phyloP scores from a whole-genome alignment of 2,113 vertebrate species.

The Solea solea region DNA sequence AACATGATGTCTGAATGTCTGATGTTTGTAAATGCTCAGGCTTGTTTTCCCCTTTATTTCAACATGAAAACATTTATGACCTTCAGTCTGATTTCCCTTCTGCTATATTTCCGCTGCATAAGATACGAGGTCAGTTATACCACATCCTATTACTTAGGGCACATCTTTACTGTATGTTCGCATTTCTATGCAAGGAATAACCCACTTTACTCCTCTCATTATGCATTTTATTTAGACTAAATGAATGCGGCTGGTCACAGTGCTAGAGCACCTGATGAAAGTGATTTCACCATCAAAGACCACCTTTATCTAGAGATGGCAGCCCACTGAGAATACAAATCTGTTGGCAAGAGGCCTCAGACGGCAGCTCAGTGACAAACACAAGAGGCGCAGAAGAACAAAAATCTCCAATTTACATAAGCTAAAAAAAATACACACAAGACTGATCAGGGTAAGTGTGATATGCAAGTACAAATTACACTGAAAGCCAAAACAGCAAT shows the following conservation, averaged over 20 bases:
- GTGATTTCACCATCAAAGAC: slow-evolving; percentile 33
- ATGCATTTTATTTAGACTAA: slow-evolving; percentile 50
- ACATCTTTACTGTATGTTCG: slow-evolving; percentile 19
- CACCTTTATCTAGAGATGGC: slow-evolving; percentile 41
- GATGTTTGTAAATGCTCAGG: slow-evolving; percentile 42
- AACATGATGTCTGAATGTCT: slow-evolving; percentile 29
- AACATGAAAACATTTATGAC: slow-evolving; percentile 49
- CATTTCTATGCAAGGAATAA: slow-evolving; percentile 31
- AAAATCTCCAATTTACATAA: slow-evolving; percentile 30
- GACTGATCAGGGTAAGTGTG: slow-evolving; percentile 18
- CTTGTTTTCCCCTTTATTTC: slow-evolving; percentile 32
- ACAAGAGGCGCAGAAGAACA: slow-evolving; percentile 5
- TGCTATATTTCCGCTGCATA: slow-evolving; percentile 13
- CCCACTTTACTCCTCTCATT: slow-evolving; percentile 41
- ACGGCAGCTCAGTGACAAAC: slow-evolving; percentile 16
- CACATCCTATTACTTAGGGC: slow-evolving; percentile 7
- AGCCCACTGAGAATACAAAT: slow-evolving; percentile 36
- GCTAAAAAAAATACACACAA: slow-evolving; percentile 14
- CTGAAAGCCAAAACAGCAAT: slow-evolving; percentile 13
- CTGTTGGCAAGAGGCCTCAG: slow-evolving; percentile 17
- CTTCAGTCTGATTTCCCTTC: slow-evolving; percentile 25
- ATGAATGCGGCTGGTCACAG: slow-evolving; percentile 44
- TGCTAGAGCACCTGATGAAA: slow-evolving; percentile 39
- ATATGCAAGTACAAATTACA: slow-evolving; percentile 23
- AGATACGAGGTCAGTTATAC: slow-evolving; percentile 14